Conservation (phyloP, 2,797 vertebrate genomes). For the Cheirogaleus major region DNA sequence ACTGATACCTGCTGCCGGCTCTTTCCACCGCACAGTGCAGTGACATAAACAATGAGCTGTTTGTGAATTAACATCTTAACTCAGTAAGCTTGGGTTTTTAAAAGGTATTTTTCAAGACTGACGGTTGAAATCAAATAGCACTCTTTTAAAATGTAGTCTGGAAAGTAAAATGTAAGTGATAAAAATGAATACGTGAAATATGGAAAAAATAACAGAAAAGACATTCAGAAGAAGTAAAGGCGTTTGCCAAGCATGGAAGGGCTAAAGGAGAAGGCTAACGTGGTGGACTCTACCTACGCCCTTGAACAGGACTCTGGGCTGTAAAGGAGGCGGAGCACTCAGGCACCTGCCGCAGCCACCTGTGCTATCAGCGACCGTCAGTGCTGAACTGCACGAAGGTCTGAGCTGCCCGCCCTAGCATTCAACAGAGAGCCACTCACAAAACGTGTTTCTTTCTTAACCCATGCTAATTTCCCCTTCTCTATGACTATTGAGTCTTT, state of each 20-base stretch:
- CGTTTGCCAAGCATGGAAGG: not conserved
- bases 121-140: not conserved
- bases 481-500: not conserved
- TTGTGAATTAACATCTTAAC: not conserved
- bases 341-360: no score
- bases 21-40: not conserved
- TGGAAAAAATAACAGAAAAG: not conserved
- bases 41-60: not conserved
- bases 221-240: not conserved
- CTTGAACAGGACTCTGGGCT: not conserved
- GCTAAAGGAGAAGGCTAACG: accelerated
- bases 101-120: not conserved
- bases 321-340: not conserved
- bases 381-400: no score
- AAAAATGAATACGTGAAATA: not conserved
- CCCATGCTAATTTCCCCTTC: not conserved
- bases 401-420: accelerated
- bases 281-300: accelerated
- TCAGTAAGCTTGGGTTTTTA: not conserved
- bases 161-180: not conserved
- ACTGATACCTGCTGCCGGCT: not conserved
- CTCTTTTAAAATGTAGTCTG: not conserved
- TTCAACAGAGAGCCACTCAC: not conserved
- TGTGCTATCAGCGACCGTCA: accelerated
- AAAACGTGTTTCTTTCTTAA: not conserved